These are phyloP conservation scores for Drosophila bunnanda DNA, from an alignment of 2,888 invertebrate genomes.

Conservation along the genomic window DNA sequence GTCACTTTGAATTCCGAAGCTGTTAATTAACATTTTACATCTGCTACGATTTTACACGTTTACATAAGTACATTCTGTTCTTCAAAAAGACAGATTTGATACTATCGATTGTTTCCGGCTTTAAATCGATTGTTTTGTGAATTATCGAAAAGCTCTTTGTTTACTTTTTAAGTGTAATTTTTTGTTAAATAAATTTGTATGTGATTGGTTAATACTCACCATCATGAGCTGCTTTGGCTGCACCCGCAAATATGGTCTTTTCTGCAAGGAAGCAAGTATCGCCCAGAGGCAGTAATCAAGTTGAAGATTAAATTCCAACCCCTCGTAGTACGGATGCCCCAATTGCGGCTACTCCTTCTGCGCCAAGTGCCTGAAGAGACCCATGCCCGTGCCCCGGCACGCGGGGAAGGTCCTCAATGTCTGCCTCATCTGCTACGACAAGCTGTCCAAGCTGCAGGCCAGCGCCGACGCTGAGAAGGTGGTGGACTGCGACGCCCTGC, in stretches of 20 bases:
- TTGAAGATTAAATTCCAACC: neutral
- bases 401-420: conserved; percentile 88
- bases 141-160: neutral
- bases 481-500: conserved; percentile 83
- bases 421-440: conserved; percentile 85
- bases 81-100: too few species aligned
- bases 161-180: neutral
- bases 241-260: conserved; percentile 89
- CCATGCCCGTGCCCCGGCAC: conserved; percentile 88
- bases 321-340: conserved; percentile 89
- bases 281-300: neutral
- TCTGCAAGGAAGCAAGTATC: conserved; percentile 89
- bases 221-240: conserved; percentile 91
- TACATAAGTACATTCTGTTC: too few species aligned
- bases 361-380: conserved; percentile 91
- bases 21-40: too few species aligned
- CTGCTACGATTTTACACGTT: too few species aligned
- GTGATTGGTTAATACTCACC: neutral
- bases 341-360: conserved; percentile 94
- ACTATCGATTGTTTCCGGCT: too few species aligned
- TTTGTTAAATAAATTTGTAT: neutral
- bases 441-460: conserved; percentile 75
- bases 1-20: too few species aligned
- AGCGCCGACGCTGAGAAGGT: conserved; percentile 68
- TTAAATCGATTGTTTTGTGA: too few species aligned